Percentiles rank a stretch among this genome's conserved stretches.
phyloP scores from a whole-genome alignment of 2,113 vertebrate species.

The Mormyrus lacerda region DNA sequence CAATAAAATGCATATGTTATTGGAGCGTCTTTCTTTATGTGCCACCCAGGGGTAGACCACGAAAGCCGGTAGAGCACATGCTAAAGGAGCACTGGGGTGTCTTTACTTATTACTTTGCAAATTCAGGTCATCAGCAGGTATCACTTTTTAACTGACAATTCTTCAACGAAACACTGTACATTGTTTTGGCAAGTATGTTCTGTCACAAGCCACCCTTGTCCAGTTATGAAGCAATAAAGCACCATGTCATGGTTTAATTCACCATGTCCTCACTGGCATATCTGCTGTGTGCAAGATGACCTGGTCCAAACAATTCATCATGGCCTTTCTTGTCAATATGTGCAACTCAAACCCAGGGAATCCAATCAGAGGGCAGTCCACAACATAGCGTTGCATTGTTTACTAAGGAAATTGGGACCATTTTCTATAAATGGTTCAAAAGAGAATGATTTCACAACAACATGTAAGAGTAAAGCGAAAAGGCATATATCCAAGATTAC shows the following conservation, averaged over 20 bases:
- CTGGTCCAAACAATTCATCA: neutral
- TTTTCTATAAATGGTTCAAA: constrained; percentile 4
- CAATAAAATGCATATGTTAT: neutral
- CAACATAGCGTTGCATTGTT: neutral
- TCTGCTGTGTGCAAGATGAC: neutral
- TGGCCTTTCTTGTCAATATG: neutral
- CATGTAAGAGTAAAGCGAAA: neutral
- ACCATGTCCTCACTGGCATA: neutral
- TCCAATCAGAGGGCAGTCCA: neutral
- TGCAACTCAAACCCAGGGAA: neutral
- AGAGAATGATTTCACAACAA: neutral
- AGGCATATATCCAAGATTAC: neutral
- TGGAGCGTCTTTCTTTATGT: neutral
- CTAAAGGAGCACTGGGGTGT: neutral
- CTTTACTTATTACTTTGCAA: neutral
- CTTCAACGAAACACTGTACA: neutral
- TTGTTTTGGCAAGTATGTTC: neutral
- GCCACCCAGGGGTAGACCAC: neutral
- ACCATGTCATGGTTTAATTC: neutral
- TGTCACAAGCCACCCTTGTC: neutral
- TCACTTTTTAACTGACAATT: neutral
- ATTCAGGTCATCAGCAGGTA: neutral
- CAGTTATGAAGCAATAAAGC: neutral
- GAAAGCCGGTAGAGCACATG: neutral
- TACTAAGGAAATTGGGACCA: neutral